Base-by-base conservation (phyloP, 2,113 vertebrate species). In the Mus musculus region DNA sequence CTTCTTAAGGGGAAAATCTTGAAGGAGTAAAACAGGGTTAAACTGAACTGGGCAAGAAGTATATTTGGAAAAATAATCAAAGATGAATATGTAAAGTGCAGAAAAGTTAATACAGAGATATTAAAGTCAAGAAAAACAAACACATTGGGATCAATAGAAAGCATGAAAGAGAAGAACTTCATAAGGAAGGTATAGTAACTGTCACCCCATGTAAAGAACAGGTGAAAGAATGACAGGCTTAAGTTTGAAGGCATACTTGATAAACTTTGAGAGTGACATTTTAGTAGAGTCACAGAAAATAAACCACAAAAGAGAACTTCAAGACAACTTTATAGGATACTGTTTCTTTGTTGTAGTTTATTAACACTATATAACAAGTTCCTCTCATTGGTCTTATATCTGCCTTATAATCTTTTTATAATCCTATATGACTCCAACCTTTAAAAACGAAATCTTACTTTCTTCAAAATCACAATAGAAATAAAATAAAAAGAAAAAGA, bases 1-100 rank as follows among this genome's bases (percentile, higher is more conserved):
- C 93, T 49, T 90, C 93, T 49, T 71, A 96, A 88, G 76, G 26
- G 19, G 89, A 82, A 42, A 92, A 71, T 63, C 61, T 97, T 94
- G 16, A 76, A 88, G n/a, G 39, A 92, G 3, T 92, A 90, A 91
- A 97, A 46, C 1, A 33, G 63, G 30, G 30, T 87, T 42, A 87
- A 87, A 87, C 69, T 46, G 39, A 87, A 67, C 42, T 67, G 4
- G 16, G 42, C 17, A 97, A 84, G 24, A 90, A 82, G 7, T 90
- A 20, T 75, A 52, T 46, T 80, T 86, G 36, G 14, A 10, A 49
- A 71, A 78, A 39, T 89, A 88, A 17, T 61, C 26, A 80, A 61
- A 33, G 78, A 24, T 59, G 52, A 71, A 84, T 95, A 59, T 61
- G 86, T 91, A 93, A 63, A 88, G 91, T 95, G 72, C 8, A 89